Evolutionary conservation across 1,140 invertebrate species (phyloP), one percentile per base, ranked within the genome.

Genomic region (Ctenoplectra terminalis): DNA sequence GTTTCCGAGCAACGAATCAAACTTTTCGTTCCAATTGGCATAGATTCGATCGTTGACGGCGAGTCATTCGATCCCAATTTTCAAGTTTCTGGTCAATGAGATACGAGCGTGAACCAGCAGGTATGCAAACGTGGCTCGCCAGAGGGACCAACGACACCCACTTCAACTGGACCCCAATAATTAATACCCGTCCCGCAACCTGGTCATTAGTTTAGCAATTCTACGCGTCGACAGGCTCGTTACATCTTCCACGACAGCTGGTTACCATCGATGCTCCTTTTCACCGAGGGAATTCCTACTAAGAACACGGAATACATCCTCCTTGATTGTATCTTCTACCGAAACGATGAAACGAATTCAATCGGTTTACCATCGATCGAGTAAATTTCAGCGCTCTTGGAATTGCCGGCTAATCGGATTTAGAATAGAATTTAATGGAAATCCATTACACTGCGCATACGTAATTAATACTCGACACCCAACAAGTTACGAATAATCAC

Each of bases 361-460:
- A 75, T 75, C 31, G 34, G 29, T 1, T 9, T 6, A 11, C 52
- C 20, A 58, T 37, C 66, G 48, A 29, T 34, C 40, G 71, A 74
- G 61, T 58, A 64, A 54, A 74, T 73, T 50, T 64, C 29, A 23
- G 43, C 52, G 61, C 48, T 69, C 20, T 29, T 29, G 60, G 37
- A 43, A 66, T 37, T 43, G 20, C n/a, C 15, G 17, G 56, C 34
- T 74, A 80, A 75, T 67, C 40, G 72, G 61, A 81, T 74, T 66
- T 54, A 1, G 17, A 66, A 40, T 66, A 66, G 61, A 75, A 66
- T 81, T 75, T 81, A 74, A 75, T 66, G 60, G 79, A 37, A 81
- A 73, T 40, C 79, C 40, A 81, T 58, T 66, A 48, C 72, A 20
- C 9, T 4, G 13, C 43, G 71, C 43, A 63, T 29, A 48, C n/a